A percentile compares a stretch with the other conserved stretches of the same genome.
phyloP scores from a whole-genome alignment of 2,113 vertebrate species.

The Isichthys henryi region DNA sequence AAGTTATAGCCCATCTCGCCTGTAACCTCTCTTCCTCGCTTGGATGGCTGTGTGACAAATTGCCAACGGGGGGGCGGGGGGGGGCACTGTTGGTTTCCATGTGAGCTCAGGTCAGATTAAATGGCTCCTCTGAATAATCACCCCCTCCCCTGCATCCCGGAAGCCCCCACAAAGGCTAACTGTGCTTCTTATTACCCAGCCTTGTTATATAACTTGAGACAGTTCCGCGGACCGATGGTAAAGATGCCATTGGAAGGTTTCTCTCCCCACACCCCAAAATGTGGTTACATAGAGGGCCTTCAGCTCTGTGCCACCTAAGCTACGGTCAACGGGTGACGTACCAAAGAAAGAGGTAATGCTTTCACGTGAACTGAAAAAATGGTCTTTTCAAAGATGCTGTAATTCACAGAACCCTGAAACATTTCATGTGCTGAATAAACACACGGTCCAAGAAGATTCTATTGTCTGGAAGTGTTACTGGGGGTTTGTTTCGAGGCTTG shows the following conservation, averaged over 20 bases:
- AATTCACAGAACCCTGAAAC: background rate
- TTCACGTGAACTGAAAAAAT: background rate
- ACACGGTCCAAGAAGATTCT: background rate
- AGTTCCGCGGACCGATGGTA: background rate
- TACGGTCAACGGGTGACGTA: background rate
- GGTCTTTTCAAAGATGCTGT: background rate
- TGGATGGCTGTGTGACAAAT: background rate
- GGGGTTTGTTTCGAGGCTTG: background rate
- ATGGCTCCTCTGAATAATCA: conserved; percentile 2
- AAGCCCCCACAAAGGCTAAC: background rate
- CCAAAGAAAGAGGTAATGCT: background rate
- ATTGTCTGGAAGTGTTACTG: background rate
- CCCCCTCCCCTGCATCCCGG: background rate
- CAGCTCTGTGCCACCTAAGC: background rate
- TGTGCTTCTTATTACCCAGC: background rate
- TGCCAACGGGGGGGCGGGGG: background rate
- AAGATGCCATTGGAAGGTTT: background rate
- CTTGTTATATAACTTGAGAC: background rate
- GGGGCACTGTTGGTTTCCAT: background rate
- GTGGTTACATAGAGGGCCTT: background rate
- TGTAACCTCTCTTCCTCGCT: background rate
- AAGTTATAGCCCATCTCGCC: background rate
- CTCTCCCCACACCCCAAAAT: background rate
- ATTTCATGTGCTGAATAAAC: background rate
- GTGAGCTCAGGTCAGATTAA: conserved; percentile 3